Evolutionary conservation across 2,888 invertebrate species (phyloP).

Genomic region (Lepidochrysops patricia): DNA sequence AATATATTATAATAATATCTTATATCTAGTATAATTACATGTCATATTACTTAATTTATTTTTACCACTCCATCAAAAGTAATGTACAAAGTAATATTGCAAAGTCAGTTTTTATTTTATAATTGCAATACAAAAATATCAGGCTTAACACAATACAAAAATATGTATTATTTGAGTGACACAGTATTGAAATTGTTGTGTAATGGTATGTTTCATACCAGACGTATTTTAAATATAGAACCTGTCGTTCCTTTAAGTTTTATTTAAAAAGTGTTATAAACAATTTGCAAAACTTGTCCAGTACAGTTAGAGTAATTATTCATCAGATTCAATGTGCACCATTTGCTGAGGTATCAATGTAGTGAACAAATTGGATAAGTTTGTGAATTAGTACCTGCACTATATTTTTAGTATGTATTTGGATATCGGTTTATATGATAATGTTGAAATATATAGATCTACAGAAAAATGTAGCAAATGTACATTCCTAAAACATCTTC

Average conservation of each 20-base stretch:
- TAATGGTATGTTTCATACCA: background rate
- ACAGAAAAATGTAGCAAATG: slow-evolving; percentile 29
- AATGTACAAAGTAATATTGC: slow-evolving; percentile 19
- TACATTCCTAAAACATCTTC: slow-evolving; percentile 41
- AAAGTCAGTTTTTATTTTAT: slow-evolving; percentile 5
- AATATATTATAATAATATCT: slow-evolving; percentile 17
- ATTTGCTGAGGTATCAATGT: background rate
- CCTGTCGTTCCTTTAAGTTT: background rate
- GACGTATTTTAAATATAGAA: background rate
- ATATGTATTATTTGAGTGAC: background rate
- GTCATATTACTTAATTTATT: slow-evolving; percentile 20
- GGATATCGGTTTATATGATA: slow-evolving; percentile 16
- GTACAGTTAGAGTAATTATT: background rate
- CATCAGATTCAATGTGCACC: background rate
- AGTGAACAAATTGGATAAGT: background rate
- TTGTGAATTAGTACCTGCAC: background rate
- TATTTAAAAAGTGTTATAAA: background rate
- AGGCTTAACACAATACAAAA: background rate
- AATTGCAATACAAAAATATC: slow-evolving; percentile 2
- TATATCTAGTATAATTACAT: slow-evolving; percentile 16
- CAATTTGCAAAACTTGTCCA: background rate
- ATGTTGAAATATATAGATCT: background rate
- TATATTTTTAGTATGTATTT: background rate
- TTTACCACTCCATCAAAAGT: slow-evolving; percentile 16
- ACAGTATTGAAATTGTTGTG: background rate